Base-by-base conservation (phyloP, 2,888 invertebrate species). In the Perizoma flavofasciatum region DNA sequence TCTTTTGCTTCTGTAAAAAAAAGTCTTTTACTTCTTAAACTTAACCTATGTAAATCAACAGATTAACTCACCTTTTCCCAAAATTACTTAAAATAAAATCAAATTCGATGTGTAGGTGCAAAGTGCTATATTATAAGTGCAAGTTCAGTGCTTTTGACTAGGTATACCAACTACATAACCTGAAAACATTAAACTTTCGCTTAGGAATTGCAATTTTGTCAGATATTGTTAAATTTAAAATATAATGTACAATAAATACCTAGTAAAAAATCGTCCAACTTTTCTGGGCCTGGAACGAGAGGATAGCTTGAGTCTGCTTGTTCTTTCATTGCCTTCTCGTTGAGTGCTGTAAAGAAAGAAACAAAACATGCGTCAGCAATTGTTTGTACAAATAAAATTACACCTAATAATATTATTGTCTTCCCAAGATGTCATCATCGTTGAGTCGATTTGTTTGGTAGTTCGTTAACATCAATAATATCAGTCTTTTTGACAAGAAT, bases 151-250 rank as follows among this genome's bases (percentile, higher is more conserved):
- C 66, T 68, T 69, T 77, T 72, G 72, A 66, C 70, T 68, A 61
- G 77, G 76, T 68, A 87, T 69, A 66, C 77, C 85, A 67, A 91
- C 76, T 61, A 90, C 63, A 71, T 89, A 91, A 77, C 89, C 91
- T 90, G 88, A 66, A 88, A 88, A 62, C 9, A 62, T 53, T 49
- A 10, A 47, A 34, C n/a, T 5, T 49, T 47, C 4, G 35, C 35
- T 44, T 52, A 52, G 35, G 33, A 40, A 33, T 49, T 5, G 4
- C 34, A 49, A 45, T 34, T 39, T 49, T 0, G 45, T 34, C 0
- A 40, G 22, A 33, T 8, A 8, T 10, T 6, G 34, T n/a, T 11
- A 35, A 35, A 34, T 11, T 8, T 7, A 35, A 9, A 0, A 11
- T 22, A 35, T 8, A 4, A 43, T 7, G 10, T 47, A 44, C 49